Base-by-base conservation (phyloP, 2,888 invertebrate species). In the Dusona sp. region DNA sequence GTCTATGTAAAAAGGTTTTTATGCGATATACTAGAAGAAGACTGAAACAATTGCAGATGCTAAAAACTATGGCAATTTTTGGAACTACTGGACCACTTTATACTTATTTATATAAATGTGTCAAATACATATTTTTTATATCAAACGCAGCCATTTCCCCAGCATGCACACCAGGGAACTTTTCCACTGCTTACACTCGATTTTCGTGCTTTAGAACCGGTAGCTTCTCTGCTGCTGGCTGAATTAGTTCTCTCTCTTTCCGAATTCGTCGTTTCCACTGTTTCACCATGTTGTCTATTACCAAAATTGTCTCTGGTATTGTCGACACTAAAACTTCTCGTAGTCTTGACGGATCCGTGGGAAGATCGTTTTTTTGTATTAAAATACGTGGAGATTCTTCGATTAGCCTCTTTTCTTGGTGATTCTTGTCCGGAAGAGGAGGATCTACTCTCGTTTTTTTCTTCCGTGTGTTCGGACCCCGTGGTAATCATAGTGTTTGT, bases 141-240 rank as follows among this genome's bases (percentile, higher is more conserved):
- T 90, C 94, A 97, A 77, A 97, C 95, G 93, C 97, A 97, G 0
- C 97, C 97, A 88, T 97, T 97, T 0, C 97, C 97, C 97, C 97
- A 97, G 89, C 97, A 97, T 0, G 97, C 97, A 91, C 97, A 97
- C 97, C 97, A 97, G 0, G 97, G 97, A 89, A 97, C 96, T 90
- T 96, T 97, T 16, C 96, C 96, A 0, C 97, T 96, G 65, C 96
- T 95, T 77, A 96, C 96, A 82, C 97, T 95, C 84, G 96, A 95
- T 91, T 96, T 97, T 91, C 96, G 95, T 1, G 95, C 95, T 90
- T 96, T 96, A 19, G 79, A 89, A 22, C 87, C 89, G 3, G 95
- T 95, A 0, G 96, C 96, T 6, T 94, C 95, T 33, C 96, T 93
- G 22, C 96, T 96, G 91, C 95, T 96, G 61, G 96, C 95, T 0